Evolutionary conservation across 2,888 invertebrate species (phyloP), one percentile per base, ranked within the genome.

Genomic region (Eupithecia abbreviata): DNA sequence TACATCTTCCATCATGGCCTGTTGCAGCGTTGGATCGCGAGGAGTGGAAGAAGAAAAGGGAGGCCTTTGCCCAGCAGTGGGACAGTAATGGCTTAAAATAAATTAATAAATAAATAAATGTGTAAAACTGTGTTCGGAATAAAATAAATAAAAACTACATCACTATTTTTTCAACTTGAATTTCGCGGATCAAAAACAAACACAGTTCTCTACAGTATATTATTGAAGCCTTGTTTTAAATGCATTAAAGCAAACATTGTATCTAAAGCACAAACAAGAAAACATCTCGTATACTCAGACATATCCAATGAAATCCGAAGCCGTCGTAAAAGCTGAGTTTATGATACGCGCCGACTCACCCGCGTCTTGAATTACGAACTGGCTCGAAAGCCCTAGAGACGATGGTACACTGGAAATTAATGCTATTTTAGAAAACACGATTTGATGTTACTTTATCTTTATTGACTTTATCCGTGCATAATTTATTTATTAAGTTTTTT

Each of bases 251-350:
- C 62, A 62, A 10, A 62, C 30, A 30, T 30, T 62, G 62, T 12
- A 30, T 30, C 66, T 66, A 66, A 42, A 66, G 10, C 66, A 42
- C 42, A 66, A 42, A 66, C 66, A 66, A 66, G 66, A 42, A 42
- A 7, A 42, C 41, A 66, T 66, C 66, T 42, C 42, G 42, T 15
- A 41, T 42, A 42, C 15, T 45, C 43, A 45, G 68, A 68, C 68
- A 4, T 42, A 68, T n/a, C 68, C n/a, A 68, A 68, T 68, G 68
- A 68, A 68, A 68, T 68, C 68, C 45, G 10, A 68, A 43, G 4
- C 68, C 68, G 45, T 68, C 43, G 68, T 68, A 45, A 68, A 68
- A 68, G 66, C 43, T 10, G 4, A 68, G 68, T 68, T 43, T n/a
- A 68, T 68, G 68, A 68, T 18, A 45, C 15, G 68, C 45, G 43